Evolutionary conservation across 2,797 vertebrate species (phyloP).

Genomic region (Paratrypauchen microcephalus): DNA sequence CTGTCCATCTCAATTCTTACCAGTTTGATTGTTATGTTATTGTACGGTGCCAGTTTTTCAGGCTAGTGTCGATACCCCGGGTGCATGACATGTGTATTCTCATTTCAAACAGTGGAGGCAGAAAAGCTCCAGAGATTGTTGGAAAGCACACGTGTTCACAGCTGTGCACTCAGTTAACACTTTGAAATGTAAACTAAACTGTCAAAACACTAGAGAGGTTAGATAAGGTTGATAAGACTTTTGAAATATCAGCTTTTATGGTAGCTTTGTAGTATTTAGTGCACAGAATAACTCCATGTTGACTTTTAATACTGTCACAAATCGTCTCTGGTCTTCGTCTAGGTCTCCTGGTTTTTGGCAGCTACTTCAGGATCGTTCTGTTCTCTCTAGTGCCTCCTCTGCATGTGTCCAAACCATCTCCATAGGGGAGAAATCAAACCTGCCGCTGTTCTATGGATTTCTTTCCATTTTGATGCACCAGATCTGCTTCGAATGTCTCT

Average conservation of each 20-base stretch:
- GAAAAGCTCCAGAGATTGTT: conserved; percentile 56
- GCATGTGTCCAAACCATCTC: background rate
- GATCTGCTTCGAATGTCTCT: too few relatives aligned
- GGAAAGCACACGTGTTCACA: conserved; percentile 61
- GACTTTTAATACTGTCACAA: too few relatives aligned
- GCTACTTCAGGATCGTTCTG: too few relatives aligned
- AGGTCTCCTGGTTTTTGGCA: too few relatives aligned
- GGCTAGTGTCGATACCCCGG: background rate
- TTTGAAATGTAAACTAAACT: conserved; percentile 40
- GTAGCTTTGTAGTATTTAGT: background rate
- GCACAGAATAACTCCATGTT: too few relatives aligned
- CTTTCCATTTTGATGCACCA: too few relatives aligned
- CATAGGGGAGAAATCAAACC: background rate
- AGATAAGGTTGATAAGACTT: background rate
- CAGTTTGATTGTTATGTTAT: too few relatives aligned
- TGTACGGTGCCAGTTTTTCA: too few relatives aligned
- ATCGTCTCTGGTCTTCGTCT: too few relatives aligned
- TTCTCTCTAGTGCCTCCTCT: too few relatives aligned
- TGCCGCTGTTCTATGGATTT: background rate
- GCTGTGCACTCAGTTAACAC: conserved; percentile 59
- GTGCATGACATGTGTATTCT: conserved; percentile 29
- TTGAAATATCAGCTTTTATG: background rate
- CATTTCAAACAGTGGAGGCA: conserved; percentile 51
- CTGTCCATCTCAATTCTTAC: too few relatives aligned
- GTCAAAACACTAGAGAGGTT: conserved; percentile 15